Conservation (phyloP, 2,888 invertebrate species). For the Anarsia innoxiella region DNA sequence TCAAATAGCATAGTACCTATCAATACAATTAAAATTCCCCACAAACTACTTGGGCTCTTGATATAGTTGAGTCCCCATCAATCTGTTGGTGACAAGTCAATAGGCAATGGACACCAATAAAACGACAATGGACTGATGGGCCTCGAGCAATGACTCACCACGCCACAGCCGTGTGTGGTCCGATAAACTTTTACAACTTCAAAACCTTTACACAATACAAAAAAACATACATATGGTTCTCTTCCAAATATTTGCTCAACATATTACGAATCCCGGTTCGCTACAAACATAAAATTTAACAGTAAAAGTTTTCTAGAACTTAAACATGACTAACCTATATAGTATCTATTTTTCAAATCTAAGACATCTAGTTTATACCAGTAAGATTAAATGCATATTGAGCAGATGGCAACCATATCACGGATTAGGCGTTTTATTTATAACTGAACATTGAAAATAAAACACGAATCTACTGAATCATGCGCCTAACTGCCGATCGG, state of each 20-base stretch:
- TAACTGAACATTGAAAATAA: not conserved
- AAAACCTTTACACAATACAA: not conserved
- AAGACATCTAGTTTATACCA: constrained; percentile 6
- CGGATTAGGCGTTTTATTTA: too few relatives aligned
- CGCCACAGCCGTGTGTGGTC: constrained; percentile 18
- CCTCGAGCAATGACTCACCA: constrained; percentile 24
- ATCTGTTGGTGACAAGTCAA: constrained; percentile 10
- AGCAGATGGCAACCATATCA: constrained; percentile 11
- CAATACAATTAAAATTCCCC: constrained; percentile 2
- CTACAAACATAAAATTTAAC: too few relatives aligned
- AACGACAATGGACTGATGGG: constrained; percentile 7
- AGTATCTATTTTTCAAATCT: constrained; percentile 1
- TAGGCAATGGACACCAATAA: constrained; percentile 14
- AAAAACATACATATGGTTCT: not conserved
- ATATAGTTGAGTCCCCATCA: constrained; percentile 9
- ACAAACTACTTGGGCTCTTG: constrained; percentile 2
- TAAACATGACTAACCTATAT: constrained; percentile 8
- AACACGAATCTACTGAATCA: too few relatives aligned
- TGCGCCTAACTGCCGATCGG: too few relatives aligned
- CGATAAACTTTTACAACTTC: constrained; percentile 16
- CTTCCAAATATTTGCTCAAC: constrained; percentile 17
- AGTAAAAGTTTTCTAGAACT: too few relatives aligned
- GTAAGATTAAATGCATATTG: constrained; percentile 2
- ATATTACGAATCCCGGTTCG: constrained; percentile 8
- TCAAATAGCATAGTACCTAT: not conserved